phyloP scores from a whole-genome alignment of 2,797 vertebrate species.

The Chanos chanos region DNA sequence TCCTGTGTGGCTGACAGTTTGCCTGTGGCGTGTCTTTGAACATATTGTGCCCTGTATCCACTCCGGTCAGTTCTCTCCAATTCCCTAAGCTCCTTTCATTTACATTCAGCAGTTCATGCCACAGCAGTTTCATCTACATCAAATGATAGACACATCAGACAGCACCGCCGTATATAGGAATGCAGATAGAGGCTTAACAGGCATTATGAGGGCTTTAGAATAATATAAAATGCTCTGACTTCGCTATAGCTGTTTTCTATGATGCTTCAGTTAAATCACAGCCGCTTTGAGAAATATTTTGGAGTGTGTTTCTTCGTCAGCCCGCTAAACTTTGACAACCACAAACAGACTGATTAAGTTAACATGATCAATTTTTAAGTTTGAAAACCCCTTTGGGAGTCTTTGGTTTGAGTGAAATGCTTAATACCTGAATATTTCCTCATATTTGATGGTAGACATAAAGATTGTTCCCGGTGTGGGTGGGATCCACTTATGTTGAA shows the following conservation, averaged over 20 bases:
- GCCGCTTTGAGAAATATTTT: neutral
- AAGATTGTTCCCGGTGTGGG: too few species aligned
- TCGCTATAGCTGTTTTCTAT: neutral
- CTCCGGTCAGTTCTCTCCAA: neutral
- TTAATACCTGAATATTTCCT: too few species aligned
- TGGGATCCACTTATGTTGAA: too few species aligned
- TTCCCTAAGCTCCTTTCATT: neutral
- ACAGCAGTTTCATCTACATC: neutral
- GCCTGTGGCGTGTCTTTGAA: constrained; percentile 10
- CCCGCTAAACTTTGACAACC: too few species aligned
- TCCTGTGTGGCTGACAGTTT: constrained; percentile 2
- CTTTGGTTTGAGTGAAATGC: too few species aligned
- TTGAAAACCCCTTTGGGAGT: too few species aligned
- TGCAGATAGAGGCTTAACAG: constrained; percentile 14
- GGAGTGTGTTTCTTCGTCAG: too few species aligned
- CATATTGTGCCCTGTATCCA: neutral
- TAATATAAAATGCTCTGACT: neutral
- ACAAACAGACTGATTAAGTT: too few species aligned
- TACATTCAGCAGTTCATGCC: too few species aligned
- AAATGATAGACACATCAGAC: constrained; percentile 6
- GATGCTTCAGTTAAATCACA: neutral
- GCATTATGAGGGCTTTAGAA: neutral
- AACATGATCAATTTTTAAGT: too few species aligned
- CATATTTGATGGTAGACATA: too few species aligned
- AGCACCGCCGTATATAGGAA: neutral